These are phyloP conservation scores for Heliconius hortense DNA, from an alignment of 2,888 invertebrate species.

Conservation along the genomic window DNA sequence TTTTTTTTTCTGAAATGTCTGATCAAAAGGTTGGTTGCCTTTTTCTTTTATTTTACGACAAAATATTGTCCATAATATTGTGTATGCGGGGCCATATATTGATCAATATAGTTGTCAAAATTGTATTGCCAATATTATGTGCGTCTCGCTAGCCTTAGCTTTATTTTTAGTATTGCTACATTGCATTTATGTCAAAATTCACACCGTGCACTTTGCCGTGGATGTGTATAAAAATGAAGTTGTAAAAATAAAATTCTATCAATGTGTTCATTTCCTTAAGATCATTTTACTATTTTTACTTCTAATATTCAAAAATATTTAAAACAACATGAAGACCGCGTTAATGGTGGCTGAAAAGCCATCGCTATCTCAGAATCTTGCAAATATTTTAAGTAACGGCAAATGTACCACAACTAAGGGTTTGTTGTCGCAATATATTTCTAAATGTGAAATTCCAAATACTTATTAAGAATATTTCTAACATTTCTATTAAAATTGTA, in stretches of 20 bases:
- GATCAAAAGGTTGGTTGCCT: no score
- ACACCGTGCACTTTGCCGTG: not conserved
- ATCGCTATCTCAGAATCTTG: constrained; percentile 96
- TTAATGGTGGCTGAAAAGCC: constrained; percentile 99
- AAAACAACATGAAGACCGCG: constrained; percentile 87
- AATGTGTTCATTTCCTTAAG: not conserved
- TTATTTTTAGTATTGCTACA: not conserved
- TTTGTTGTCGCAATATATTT: constrained; percentile 55
- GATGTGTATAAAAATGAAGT: not conserved
- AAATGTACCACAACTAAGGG: constrained; percentile 89
- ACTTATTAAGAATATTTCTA: not conserved
- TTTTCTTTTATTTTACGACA: no score
- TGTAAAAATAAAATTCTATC: constrained; percentile 8
- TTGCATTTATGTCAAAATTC: not conserved
- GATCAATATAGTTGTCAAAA: no score
- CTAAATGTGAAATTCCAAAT: not conserved
- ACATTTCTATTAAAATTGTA: constrained; percentile 52
- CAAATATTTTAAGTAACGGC: constrained; percentile 95
- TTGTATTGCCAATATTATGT: not conserved
- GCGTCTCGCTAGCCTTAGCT: not conserved
- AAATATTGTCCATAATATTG: no score
- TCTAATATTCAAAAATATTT: not conserved
- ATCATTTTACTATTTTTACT: not conserved
- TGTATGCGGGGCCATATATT: no score
- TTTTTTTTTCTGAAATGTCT: no score